phyloP scores from a whole-genome alignment of 1,140 invertebrate species.

The Oreohelix idahoensis region DNA sequence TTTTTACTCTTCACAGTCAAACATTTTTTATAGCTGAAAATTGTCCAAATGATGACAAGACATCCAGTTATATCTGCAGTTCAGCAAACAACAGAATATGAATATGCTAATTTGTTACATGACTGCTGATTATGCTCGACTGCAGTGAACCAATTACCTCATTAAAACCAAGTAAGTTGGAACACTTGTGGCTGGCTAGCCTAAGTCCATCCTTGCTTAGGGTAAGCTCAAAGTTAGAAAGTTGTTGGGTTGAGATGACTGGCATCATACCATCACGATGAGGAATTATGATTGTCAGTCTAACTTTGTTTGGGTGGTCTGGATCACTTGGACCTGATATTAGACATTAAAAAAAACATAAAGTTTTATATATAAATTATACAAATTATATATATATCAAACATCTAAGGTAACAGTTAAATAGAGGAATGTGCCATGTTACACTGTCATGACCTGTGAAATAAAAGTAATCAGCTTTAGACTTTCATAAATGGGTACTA shows the following conservation, averaged over 20 bases:
- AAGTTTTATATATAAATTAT: too few relatives aligned
- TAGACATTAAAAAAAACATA: neutral
- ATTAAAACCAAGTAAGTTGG: conserved; percentile 70
- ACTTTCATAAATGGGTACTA: too few relatives aligned
- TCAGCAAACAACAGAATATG: too few relatives aligned
- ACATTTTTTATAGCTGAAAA: too few relatives aligned
- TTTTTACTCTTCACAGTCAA: too few relatives aligned
- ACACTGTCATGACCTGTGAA: too few relatives aligned
- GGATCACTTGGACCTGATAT: conserved; percentile 64
- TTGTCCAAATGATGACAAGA: too few relatives aligned
- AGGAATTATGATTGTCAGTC: conserved; percentile 69
- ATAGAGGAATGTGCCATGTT: neutral
- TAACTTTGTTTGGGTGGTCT: conserved; percentile 66
- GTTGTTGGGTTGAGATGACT: conserved; percentile 67
- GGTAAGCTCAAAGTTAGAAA: conserved; percentile 73
- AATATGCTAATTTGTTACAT: too few relatives aligned
- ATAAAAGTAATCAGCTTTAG: too few relatives aligned
- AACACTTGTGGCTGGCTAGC: conserved; percentile 70
- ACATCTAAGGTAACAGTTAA: neutral
- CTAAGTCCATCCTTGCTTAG: conserved; percentile 68
- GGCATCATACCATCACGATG: conserved; percentile 74
- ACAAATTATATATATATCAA: neutral
- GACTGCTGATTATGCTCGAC: too few relatives aligned
- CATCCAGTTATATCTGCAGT: too few relatives aligned
- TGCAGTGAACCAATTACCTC: conserved; percentile 48